Evolutionary conservation across 1,140 invertebrate species (phyloP).

Genomic region (Orussus abietinus): DNA sequence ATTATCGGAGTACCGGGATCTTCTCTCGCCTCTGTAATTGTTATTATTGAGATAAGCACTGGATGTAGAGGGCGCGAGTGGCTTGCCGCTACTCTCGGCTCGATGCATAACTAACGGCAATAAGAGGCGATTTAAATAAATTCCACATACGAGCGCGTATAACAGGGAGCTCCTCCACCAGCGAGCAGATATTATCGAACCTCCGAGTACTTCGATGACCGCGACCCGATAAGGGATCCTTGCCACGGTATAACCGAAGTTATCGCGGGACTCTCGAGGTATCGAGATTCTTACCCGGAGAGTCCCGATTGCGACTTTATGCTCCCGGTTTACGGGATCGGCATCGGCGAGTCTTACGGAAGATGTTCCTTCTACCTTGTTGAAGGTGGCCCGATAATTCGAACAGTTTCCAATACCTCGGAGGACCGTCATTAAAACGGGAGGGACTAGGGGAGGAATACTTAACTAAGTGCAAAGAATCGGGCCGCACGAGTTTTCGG

Average conservation of each 20-base stretch:
- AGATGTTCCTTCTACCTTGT: too few relatives aligned
- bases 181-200: conserved; percentile 13
- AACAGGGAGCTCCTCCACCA: conserved; percentile 21
- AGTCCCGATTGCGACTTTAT: too few relatives aligned
- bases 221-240: conserved; percentile 9
- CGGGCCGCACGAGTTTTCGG: too few relatives aligned
- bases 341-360: too few relatives aligned
- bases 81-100: conserved; percentile 3
- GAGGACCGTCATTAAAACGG: too few relatives aligned
- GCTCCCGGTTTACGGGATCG: too few relatives aligned
- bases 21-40: conserved; percentile 24
- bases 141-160: conserved; percentile 22
- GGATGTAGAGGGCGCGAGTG: conserved; percentile 1
- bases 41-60: conserved; percentile 30
- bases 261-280: conserved; percentile 2
- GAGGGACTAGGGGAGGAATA: too few relatives aligned
- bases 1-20: conserved; percentile 24
- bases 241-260: too few relatives aligned
- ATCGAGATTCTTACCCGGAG: too few relatives aligned
- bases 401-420: too few relatives aligned
- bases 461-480: too few relatives aligned
- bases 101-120: conserved; percentile 21
- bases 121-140: conserved; percentile 29
- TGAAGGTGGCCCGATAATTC: too few relatives aligned
- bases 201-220: conserved; percentile 14